Conservation (phyloP, 1,140 invertebrate genomes). For the Oncopodura yosiiana region DNA sequence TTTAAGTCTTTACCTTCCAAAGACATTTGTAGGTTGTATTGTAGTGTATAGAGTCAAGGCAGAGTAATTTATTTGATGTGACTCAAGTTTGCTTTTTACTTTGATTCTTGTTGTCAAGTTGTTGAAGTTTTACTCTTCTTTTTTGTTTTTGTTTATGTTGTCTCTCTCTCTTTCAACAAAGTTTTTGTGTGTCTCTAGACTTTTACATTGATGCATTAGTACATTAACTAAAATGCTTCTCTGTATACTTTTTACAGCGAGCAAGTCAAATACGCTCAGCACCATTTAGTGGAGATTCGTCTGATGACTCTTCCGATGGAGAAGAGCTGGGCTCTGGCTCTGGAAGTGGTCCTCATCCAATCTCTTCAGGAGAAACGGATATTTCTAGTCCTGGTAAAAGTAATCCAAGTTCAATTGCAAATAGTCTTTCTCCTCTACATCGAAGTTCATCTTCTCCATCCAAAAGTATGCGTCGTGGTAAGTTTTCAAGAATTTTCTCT, state of each 20-base stretch:
- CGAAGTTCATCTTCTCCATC: constrained; percentile 33
- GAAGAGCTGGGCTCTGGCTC: constrained; percentile 47
- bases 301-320: constrained; percentile 85
- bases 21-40: no score
- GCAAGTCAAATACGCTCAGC: constrained; percentile 90
- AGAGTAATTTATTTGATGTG: constrained; percentile 9
- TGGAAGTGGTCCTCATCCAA: constrained; percentile 34
- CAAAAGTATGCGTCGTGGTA: constrained; percentile 34
- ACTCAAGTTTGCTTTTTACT: constrained; percentile 14
- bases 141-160: no score
- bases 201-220: no score
- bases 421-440: constrained; percentile 35
- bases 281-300: constrained; percentile 90
- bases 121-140: no score
- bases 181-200: no score
- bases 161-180: no score
- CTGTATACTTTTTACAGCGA: constrained; percentile 47
- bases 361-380: constrained; percentile 34
- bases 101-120: no score
- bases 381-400: constrained; percentile 35
- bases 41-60: no score
- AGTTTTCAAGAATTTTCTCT: constrained; percentile 4
- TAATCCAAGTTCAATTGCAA: constrained; percentile 31
- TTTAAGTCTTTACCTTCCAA: no score
- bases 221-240: no score